Percentiles rank a stretch among this genome's conserved stretches.
These are phyloP conservation scores for Barnardius zonarius DNA, from an alignment of 2,113 vertebrate genomes.

Conservation along the genomic window DNA sequence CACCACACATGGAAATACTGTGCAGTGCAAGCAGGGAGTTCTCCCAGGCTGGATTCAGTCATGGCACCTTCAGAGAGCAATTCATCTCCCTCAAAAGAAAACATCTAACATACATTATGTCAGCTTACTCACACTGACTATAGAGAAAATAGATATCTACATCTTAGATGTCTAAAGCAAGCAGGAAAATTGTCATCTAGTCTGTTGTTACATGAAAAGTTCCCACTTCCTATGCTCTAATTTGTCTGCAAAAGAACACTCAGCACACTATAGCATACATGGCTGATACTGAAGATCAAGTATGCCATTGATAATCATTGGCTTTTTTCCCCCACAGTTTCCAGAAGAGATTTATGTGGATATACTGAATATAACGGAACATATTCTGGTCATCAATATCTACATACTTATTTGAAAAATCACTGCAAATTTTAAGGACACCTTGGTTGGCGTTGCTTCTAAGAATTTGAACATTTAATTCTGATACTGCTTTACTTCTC, in stretches of 20 bases:
- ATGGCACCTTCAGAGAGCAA: not conserved
- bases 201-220: not conserved
- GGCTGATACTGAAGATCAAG: not conserved
- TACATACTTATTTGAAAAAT: not conserved
- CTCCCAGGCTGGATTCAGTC: not conserved
- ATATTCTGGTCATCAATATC: not conserved
- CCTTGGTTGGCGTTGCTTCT: not conserved
- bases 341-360: not conserved
- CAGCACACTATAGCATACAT: rapidly evolving
- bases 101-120: not conserved
- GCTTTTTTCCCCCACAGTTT: not conserved
- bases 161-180: not conserved
- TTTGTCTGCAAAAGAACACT: not conserved
- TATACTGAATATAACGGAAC: not conserved
- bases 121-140: not conserved
- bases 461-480: not conserved
- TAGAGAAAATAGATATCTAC: not conserved
- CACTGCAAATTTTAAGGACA: not conserved
- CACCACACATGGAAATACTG: not conserved
- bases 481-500: not conserved
- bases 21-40: not conserved
- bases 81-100: not conserved
- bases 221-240: not conserved
- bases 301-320: not conserved
- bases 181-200: not conserved